phyloP scores from a whole-genome alignment of 2,113 vertebrate genomes.

The Glaucomys volans region DNA sequence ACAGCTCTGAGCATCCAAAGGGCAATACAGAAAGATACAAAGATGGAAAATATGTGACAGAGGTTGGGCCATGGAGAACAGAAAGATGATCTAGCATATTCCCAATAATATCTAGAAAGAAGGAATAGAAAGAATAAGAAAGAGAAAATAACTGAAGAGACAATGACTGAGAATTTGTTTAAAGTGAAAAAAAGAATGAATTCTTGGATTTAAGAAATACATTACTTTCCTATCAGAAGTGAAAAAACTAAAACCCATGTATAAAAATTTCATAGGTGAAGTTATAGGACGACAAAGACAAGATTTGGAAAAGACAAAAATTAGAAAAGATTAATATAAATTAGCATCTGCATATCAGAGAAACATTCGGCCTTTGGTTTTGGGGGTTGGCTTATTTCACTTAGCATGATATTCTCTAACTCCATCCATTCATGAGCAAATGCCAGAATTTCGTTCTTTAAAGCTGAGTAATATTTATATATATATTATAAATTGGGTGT shows the following conservation, averaged over 20 bases:
- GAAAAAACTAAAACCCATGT: background rate
- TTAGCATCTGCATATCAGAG: too few relatives aligned
- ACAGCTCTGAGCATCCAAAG: background rate
- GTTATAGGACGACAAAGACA: background rate
- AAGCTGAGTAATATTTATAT: too few relatives aligned
- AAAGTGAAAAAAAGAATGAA: background rate
- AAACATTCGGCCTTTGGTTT: too few relatives aligned
- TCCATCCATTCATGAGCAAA: too few relatives aligned
- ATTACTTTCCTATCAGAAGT: background rate
- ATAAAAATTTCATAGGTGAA: background rate
- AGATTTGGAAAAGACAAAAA: background rate
- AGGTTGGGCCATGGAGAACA: background rate
- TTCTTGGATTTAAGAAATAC: slow-evolving; percentile 29
- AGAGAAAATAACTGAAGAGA: background rate
- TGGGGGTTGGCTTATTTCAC: too few relatives aligned
- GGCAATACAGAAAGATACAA: background rate
- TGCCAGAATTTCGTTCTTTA: too few relatives aligned
- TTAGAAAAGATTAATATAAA: background rate
- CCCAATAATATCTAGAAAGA: background rate
- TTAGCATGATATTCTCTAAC: too few relatives aligned
- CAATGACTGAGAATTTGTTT: background rate
- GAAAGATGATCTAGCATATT: background rate
- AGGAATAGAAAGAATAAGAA: background rate
- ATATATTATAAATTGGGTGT: too few relatives aligned
- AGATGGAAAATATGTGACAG: background rate